These are phyloP conservation scores for Drosophila hydei DNA, from an alignment of 1,140 invertebrate species.

Conservation along the genomic window DNA sequence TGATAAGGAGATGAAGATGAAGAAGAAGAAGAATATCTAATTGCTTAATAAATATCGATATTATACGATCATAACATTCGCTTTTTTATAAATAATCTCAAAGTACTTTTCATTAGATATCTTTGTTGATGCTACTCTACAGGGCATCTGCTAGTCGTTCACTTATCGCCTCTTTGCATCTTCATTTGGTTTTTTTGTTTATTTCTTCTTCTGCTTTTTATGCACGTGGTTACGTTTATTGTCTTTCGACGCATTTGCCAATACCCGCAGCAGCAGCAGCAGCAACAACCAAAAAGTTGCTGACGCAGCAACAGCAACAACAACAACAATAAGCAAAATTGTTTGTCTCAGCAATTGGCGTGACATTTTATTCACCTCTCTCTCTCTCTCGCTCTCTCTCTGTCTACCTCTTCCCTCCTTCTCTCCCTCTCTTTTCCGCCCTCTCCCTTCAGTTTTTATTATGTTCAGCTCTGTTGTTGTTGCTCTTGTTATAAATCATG, in stretches of 20 bases:
- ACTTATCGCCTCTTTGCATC: not conserved
- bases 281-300: slow-evolving; percentile 36
- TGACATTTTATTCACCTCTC: slow-evolving; percentile 15
- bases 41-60: no score
- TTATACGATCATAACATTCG: no score
- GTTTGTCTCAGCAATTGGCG: slow-evolving; percentile 57
- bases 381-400: not conserved
- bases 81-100: no score
- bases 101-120: no score
- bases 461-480: not conserved
- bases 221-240: slow-evolving; percentile 54
- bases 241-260: slow-evolving; percentile 56
- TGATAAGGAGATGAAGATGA: no score
- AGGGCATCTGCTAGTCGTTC: not conserved
- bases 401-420: not conserved
- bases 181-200: slow-evolving; percentile 1
- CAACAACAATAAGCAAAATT: slow-evolving; percentile 33
- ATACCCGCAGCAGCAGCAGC: slow-evolving; percentile 34
- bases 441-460: not conserved
- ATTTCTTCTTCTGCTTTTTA: slow-evolving; percentile 8
- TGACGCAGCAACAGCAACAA: slow-evolving; percentile 31
- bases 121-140: not conserved
- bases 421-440: not conserved
- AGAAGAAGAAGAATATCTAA: no score
- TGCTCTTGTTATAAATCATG: slow-evolving; percentile 41